These are phyloP conservation scores for Eristalis arbustorum DNA, from an alignment of 2,888 invertebrate genomes.

Conservation along the genomic window DNA sequence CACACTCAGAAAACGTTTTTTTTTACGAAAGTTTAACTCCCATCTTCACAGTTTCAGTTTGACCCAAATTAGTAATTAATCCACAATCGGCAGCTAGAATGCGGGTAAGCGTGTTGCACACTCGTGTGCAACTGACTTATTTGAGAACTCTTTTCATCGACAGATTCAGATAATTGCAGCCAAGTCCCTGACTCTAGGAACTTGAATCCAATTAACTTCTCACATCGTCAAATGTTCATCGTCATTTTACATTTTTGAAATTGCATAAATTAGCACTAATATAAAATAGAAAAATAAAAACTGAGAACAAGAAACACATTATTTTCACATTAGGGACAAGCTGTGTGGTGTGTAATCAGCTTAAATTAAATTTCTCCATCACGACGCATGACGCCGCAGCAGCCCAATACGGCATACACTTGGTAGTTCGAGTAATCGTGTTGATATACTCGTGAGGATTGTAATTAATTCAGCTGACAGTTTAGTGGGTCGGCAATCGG, in stretches of 20 bases:
- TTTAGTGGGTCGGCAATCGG: constrained; percentile 57
- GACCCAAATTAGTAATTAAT: constrained; percentile 59
- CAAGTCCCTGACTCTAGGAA: constrained; percentile 17
- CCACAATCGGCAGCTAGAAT: constrained; percentile 29
- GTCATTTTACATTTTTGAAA: constrained; percentile 9
- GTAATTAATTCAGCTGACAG: constrained; percentile 69
- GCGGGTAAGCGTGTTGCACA: constrained; percentile 25
- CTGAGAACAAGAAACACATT: constrained; percentile 32
- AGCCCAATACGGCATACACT: constrained; percentile 19
- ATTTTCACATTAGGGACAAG: constrained; percentile 59
- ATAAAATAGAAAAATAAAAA: constrained; percentile 21
- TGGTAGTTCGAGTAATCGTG: background rate
- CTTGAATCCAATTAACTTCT: constrained; percentile 23
- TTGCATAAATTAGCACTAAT: constrained; percentile 61
- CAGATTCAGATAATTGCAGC: constrained; percentile 40
- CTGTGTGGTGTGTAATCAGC: constrained; percentile 58
- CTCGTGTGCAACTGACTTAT: background rate
- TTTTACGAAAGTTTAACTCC: background rate
- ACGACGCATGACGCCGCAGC: constrained; percentile 21
- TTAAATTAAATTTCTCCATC: constrained; percentile 65
- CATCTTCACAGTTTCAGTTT: constrained; percentile 18
- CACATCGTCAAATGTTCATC: constrained; percentile 6
- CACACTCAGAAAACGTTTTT: background rate
- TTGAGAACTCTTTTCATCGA: constrained; percentile 20
- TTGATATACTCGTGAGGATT: constrained; percentile 47